These are phyloP conservation scores for Nesometra sesokonis DNA, from an alignment of 35 echinoderm and acorn worm genomes.

Conservation along the genomic window DNA sequence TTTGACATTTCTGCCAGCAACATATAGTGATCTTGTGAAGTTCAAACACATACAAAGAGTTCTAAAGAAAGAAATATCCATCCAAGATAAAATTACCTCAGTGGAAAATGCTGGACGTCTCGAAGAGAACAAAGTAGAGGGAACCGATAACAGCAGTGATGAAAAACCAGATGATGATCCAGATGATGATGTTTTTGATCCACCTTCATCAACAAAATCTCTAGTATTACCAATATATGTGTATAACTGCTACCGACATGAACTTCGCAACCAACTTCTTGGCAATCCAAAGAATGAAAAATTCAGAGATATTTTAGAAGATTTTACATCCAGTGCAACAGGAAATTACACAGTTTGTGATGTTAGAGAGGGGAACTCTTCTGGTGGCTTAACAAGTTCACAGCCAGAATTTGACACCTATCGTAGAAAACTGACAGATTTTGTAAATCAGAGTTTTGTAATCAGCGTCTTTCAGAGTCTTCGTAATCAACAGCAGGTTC, in stretches of 20 bases:
- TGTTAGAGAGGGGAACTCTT: background rate
- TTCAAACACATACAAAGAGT: background rate
- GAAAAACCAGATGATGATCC: background rate
- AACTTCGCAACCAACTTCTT: slow-evolving; percentile 44
- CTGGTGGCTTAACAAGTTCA: background rate
- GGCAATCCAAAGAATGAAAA: slow-evolving; percentile 8
- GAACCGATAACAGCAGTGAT: background rate
- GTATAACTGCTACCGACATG: slow-evolving; percentile 71
- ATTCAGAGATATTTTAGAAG: slow-evolving; percentile 43
- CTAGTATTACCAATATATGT: slow-evolving; percentile 59
- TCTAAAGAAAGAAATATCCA: background rate
- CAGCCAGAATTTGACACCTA: background rate
- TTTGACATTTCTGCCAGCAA: slow-evolving; percentile 49
- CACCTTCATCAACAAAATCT: background rate
- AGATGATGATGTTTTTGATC: background rate
- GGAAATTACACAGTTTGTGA: slow-evolving; percentile 7
- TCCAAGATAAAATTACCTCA: background rate
- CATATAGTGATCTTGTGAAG: slow-evolving; percentile 54
- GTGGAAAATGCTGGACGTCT: background rate
- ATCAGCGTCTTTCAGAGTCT: slow-evolving; percentile 76
- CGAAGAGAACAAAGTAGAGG: background rate
- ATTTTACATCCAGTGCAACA: slow-evolving; percentile 48
- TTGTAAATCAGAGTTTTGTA: slow-evolving; percentile 66
- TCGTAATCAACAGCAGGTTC: slow-evolving; percentile 48
- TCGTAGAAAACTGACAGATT: background rate